phyloP scores from a whole-genome alignment of 92 coral and sea anemone species.

The Parazoanthus atlanticus region DNA sequence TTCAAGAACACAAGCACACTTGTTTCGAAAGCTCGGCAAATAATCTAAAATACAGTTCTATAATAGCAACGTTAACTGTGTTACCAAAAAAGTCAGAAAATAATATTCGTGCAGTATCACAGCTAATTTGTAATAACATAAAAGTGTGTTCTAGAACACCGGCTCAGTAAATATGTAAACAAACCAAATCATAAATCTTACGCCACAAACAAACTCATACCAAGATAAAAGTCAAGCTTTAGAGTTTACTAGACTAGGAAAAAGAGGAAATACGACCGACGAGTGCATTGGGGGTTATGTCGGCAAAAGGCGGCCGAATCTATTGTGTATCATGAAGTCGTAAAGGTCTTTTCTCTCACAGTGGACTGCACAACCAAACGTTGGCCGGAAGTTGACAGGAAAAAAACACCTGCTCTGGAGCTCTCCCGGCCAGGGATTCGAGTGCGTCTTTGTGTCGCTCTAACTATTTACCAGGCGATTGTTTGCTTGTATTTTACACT shows the following conservation, averaged over 20 bases:
- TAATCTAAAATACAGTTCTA: too few species aligned
- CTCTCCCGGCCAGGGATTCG: constrained; percentile 9
- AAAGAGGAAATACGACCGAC: neutral
- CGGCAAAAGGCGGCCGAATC: neutral
- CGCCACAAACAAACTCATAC: too few species aligned
- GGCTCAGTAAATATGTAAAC: neutral
- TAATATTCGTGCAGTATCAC: neutral
- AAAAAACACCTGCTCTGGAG: constrained; percentile 3
- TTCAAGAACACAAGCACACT: neutral
- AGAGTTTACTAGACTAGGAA: neutral
- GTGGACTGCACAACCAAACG: neutral
- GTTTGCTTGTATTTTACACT: constrained; percentile 31
- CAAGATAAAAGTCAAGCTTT: too few species aligned
- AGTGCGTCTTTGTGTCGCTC: constrained; percentile 7
- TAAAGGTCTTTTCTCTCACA: neutral
- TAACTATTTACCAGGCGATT: constrained; percentile 7
- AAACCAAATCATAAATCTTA: neutral
- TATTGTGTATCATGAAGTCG: neutral
- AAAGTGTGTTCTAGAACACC: neutral
- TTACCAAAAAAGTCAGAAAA: neutral
- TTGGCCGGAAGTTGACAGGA: neutral
- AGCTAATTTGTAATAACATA: too few species aligned
- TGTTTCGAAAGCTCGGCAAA: too few species aligned
- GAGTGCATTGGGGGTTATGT: neutral
- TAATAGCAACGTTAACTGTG: neutral